A percentile compares a stretch with the other conserved stretches of the same genome.
Conservation (phyloP, 2,888 invertebrate species). For the Metallyticus violacea region DNA sequence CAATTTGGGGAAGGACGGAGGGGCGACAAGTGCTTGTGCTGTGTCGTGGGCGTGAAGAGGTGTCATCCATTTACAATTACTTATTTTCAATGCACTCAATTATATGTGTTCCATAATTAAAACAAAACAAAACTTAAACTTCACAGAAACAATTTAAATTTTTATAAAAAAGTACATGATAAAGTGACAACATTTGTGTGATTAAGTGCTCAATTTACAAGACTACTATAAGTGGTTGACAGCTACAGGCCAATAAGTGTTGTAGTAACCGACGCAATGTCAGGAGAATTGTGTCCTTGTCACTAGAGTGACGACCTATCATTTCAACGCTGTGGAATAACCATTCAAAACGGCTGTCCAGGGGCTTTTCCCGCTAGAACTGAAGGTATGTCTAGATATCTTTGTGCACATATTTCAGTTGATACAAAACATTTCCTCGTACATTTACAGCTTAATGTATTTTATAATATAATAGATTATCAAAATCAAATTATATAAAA, state of each 20-base stretch:
- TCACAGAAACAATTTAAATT: background rate
- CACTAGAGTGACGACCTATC: background rate
- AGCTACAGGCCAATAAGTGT: background rate
- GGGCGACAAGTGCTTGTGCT: background rate
- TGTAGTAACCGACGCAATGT: background rate
- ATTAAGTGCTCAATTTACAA: background rate
- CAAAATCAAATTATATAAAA: background rate
- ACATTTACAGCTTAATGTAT: background rate
- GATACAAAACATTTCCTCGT: background rate
- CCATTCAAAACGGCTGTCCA: background rate
- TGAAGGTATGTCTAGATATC: background rate
- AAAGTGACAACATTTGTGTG: background rate
- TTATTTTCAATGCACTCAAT: background rate
- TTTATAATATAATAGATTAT: background rate
- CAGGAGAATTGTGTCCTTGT: background rate
- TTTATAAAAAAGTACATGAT: no score
- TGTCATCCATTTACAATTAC: background rate
- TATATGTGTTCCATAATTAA: background rate
- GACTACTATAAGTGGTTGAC: background rate
- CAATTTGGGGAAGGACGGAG: background rate
- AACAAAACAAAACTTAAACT: background rate
- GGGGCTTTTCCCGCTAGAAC: background rate
- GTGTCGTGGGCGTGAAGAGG: background rate
- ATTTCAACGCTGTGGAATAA: background rate
- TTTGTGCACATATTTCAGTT: no score